Evolutionary conservation across 2,113 vertebrate genomes (phyloP).

Genomic region (Chunga burmeisteri): DNA sequence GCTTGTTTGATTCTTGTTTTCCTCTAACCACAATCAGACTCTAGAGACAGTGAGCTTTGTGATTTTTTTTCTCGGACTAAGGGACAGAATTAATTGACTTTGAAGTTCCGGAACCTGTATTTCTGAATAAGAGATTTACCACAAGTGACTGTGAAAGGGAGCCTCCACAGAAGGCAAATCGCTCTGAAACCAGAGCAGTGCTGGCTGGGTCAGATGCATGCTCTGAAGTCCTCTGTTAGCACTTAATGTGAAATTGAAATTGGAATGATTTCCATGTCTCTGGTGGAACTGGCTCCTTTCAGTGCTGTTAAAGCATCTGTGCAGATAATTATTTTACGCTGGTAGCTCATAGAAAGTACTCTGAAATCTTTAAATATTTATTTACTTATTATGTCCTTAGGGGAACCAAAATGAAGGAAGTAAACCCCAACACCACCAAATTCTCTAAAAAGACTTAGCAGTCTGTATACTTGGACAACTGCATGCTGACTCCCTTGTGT

Average conservation of each 20-base stretch:
- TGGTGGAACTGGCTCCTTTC: neutral
- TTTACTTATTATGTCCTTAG: neutral
- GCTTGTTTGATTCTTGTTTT: neutral
- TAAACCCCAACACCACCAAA: neutral
- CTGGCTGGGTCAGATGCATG: neutral
- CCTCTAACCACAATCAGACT: rapidly evolving
- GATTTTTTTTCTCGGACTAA: neutral
- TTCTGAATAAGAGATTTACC: neutral
- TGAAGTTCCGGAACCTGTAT: neutral
- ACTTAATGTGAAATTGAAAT: neutral
- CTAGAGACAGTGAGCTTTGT: neutral
- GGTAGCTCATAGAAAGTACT: neutral
- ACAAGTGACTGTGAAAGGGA: neutral
- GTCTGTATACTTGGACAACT: neutral
- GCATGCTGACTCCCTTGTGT: rapidly evolving
- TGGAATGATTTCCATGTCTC: neutral
- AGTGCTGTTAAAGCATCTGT: neutral
- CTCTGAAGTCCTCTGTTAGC: neutral
- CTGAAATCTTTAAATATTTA: neutral
- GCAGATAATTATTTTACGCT: neutral
- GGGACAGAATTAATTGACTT: neutral
- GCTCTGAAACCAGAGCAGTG: neutral
- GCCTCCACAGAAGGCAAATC: neutral
- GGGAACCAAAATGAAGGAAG: neutral
- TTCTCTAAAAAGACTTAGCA: neutral